Percentiles rank a stretch among this genome's conserved stretches.
phyloP scores from a whole-genome alignment of 2,888 invertebrate genomes.

The Cerastoderma edule region DNA sequence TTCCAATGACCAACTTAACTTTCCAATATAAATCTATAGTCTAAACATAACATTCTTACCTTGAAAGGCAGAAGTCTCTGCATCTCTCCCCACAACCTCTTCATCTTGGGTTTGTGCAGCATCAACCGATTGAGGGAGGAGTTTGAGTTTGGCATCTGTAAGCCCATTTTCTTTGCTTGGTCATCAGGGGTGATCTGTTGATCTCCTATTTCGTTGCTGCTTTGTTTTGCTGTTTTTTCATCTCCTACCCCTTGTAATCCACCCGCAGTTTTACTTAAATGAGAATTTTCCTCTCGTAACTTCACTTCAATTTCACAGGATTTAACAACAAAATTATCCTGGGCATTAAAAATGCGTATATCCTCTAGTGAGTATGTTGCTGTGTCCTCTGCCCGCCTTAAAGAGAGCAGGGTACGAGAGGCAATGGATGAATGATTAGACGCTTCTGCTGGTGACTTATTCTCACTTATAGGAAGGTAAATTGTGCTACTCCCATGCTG shows the following conservation, averaged over 20 bases:
- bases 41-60: slow-evolving; percentile 51
- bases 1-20: too few species aligned
- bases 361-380: slow-evolving; percentile 41
- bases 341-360: slow-evolving; percentile 65
- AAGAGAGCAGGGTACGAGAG: slow-evolving; percentile 64
- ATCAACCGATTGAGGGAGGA: slow-evolving; percentile 14
- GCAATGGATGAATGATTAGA: slow-evolving; percentile 36
- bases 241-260: neutral
- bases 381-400: slow-evolving; percentile 53
- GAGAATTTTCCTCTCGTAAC: slow-evolving; percentile 18
- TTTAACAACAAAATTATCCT: slow-evolving; percentile 73
- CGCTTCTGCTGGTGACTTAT: neutral
- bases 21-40: too few species aligned
- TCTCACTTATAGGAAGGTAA: slow-evolving; percentile 22
- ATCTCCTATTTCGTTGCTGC: neutral
- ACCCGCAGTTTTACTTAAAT: neutral
- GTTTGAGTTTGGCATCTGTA: neutral
- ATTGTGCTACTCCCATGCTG: slow-evolving; percentile 20
- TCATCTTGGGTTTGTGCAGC: slow-evolving; percentile 35
- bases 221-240: neutral
- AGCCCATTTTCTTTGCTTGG: neutral
- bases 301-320: slow-evolving; percentile 57
- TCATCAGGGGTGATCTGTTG: neutral
- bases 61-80: slow-evolving; percentile 58
- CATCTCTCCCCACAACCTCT: slow-evolving; percentile 30